Conservation (phyloP, 2,113 vertebrate species). For the Cephalopterus ornatus region DNA sequence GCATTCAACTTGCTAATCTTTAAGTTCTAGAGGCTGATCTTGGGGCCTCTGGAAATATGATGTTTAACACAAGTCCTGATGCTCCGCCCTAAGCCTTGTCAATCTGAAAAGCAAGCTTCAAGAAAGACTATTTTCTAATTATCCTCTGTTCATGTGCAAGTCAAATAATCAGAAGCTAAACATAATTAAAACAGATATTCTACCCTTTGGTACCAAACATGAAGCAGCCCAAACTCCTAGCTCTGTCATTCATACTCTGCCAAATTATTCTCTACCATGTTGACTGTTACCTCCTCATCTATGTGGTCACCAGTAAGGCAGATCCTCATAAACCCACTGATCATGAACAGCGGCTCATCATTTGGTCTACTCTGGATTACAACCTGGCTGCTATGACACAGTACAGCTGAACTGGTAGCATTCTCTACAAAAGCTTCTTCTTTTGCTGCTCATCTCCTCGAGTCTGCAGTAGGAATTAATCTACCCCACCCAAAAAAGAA, state of each 20-base stretch:
- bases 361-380: neutral
- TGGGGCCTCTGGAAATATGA: neutral
- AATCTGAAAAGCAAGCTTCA: conserved; percentile 23
- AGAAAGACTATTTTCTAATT: conserved; percentile 41
- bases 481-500: neutral
- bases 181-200: neutral
- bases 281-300: neutral
- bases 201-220: neutral
- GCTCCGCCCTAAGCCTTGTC: neutral
- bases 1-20: conserved; percentile 12
- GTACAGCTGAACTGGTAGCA: rapidly evolving
- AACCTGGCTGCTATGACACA: neutral
- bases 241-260: neutral
- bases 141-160: neutral
- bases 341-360: neutral
- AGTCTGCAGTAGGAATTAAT: neutral
- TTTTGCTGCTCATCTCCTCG: neutral
- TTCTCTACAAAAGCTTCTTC: neutral
- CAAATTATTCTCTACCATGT: neutral
- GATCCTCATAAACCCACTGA: neutral
- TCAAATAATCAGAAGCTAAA: neutral
- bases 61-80: conserved; percentile 2
- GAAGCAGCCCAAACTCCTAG: neutral
- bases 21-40: neutral
- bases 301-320: rapidly evolving